Base-by-base conservation (phyloP, 2,888 invertebrate genomes). In the Nudaria mundana region DNA sequence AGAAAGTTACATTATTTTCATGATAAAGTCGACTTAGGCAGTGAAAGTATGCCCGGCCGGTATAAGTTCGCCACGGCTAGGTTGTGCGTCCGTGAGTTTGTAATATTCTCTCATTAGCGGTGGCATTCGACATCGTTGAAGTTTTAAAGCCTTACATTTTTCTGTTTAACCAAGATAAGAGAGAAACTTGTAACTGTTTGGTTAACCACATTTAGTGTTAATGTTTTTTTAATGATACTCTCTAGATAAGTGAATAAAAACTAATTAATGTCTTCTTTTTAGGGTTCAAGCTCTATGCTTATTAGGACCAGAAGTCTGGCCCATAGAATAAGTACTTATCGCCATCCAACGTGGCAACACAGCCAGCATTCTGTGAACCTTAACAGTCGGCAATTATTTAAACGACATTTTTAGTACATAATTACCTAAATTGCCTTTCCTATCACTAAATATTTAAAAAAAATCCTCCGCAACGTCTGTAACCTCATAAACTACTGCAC, bases 51-150 rank as follows among this genome's bases (percentile, higher is more conserved):
- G 22, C n/a, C 8, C 20, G 20, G 7, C 5, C 20, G 22, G 24
- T 8, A 4, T 31, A 38, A 20, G 5, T 26, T 37, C 32, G 40
- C 12, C 18, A 10, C 5, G 33, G 26, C 22, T n/a, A n/a, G 18
- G 8, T 8, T 0, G 30, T 10, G 15, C 14, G 18, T 11, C n/a
- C n/a, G n/a, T 2, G 26, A 11, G 30, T 5, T 12, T 10, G 20
- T 43, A 48, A 42, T 44, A 32, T 41, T 36, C 39, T 46, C 57
- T 63, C 63, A 61, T 65, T 61, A 63, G 44, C 47, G 44, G 18
- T 28, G 52, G 48, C 36, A 46, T 40, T 49, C 39, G 39, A 7
- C 24, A 23, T 32, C 23, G 28, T 39, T 29, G 20, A 36, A 51
- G 30, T 58, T 61, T 48, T 39, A 45, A 58, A 56, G 43, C 47